Conservation (phyloP, 1,140 invertebrate genomes). For the Apis mellifera region Amel_HAv3.1 CM009938.2:3067501-3068000, state of each 20-base stretch:
- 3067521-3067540: constrained; percentile 22
- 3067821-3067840: constrained; percentile 32
- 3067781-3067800: constrained; percentile 72
- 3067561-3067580: background rate
- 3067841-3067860: constrained; percentile 12
- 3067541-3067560: too few species aligned
- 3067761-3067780: constrained; percentile 73
- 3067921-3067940: too few species aligned
- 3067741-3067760: constrained; percentile 68
- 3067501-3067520: constrained; percentile 78
- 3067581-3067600: constrained; percentile 60
- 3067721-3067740: constrained; percentile 71
- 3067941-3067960: constrained; percentile 42
- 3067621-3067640: constrained; percentile 56
- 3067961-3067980: constrained; percentile 62
- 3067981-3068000: constrained; percentile 27
- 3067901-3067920: constrained; percentile 57
- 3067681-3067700: constrained; percentile 19
- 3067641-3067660: constrained; percentile 61
- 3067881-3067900: constrained; percentile 4
- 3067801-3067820: constrained; percentile 68
- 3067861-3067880: constrained; percentile 1
- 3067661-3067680: constrained; percentile 37
- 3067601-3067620: constrained; percentile 46
- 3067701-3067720: constrained; percentile 67